Evolutionary conservation across 2,888 invertebrate species (phyloP).

Genomic region (Drosophila birchii): DNA sequence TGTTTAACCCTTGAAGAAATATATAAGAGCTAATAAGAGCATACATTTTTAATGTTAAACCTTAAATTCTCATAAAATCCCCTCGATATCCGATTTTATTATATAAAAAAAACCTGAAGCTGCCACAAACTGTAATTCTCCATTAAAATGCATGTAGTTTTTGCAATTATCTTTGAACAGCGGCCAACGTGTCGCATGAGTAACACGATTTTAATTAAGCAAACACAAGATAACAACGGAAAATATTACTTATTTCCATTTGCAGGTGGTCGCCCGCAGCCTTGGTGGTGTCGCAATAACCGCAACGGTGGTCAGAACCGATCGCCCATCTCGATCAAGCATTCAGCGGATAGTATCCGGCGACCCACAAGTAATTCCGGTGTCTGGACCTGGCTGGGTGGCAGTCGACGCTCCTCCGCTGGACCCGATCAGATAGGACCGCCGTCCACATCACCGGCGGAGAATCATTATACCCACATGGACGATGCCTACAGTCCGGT

Average conservation of each 20-base stretch:
- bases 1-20: too few relatives aligned
- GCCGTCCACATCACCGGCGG: constrained; percentile 86
- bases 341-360: constrained; percentile 85
- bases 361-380: constrained; percentile 85
- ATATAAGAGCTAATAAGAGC: too few relatives aligned
- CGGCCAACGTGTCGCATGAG: constrained; percentile 66
- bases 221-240: constrained; percentile 40
- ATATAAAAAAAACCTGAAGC: too few relatives aligned
- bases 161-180: constrained; percentile 31
- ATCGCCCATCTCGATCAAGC: constrained; percentile 84
- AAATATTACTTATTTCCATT: constrained; percentile 33
- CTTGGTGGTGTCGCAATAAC: constrained; percentile 85
- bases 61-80: background rate
- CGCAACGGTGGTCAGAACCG: constrained; percentile 83
- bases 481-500: constrained; percentile 87
- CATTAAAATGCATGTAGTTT: constrained; percentile 17
- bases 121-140: constrained; percentile 41
- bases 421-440: constrained; percentile 86
- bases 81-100: background rate
- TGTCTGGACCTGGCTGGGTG: constrained; percentile 84
- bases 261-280: constrained; percentile 83
- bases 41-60: background rate
- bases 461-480: constrained; percentile 91
- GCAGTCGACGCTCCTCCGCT: constrained; percentile 83
- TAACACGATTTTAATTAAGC: constrained; percentile 76